Evolutionary conservation across 1,140 invertebrate genomes (phyloP).

Genomic region (Macrotrachela quadricornifera): DNA sequence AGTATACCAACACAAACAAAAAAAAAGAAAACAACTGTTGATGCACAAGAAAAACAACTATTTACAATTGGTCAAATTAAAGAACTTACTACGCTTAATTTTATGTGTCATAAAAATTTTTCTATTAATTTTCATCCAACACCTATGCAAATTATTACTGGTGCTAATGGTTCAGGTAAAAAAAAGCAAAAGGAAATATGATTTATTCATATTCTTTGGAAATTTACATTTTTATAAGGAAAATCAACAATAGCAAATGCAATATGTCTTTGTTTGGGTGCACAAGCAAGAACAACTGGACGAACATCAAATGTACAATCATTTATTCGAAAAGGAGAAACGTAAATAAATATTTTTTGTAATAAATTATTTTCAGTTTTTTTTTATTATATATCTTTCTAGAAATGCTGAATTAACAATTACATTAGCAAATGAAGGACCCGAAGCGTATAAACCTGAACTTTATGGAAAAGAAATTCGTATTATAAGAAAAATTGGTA

Average conservation of each 20-base stretch:
- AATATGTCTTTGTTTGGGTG: constrained; percentile 61
- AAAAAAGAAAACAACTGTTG: too few species aligned
- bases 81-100: too few species aligned
- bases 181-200: too few species aligned
- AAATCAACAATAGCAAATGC: constrained; percentile 80
- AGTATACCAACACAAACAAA: too few species aligned
- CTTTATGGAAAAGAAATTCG: constrained; percentile 54
- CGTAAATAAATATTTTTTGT: not conserved
- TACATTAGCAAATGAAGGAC: constrained; percentile 41
- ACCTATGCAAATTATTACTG: too few species aligned
- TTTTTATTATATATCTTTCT: not conserved
- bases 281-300: constrained; percentile 50
- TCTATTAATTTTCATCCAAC: too few species aligned
- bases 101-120: too few species aligned
- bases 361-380: too few species aligned
- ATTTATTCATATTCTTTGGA: too few species aligned
- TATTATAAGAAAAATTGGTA: constrained; percentile 44
- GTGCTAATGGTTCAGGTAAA: too few species aligned
- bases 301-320: constrained; percentile 50
- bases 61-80: too few species aligned
- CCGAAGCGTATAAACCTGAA: constrained; percentile 45
- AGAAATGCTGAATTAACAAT: constrained; percentile 29
- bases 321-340: constrained; percentile 33
- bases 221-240: constrained; percentile 35
- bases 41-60: too few species aligned